Conservation (phyloP, 2,797 vertebrate genomes). For the Knipowitschia caucasica region DNA sequence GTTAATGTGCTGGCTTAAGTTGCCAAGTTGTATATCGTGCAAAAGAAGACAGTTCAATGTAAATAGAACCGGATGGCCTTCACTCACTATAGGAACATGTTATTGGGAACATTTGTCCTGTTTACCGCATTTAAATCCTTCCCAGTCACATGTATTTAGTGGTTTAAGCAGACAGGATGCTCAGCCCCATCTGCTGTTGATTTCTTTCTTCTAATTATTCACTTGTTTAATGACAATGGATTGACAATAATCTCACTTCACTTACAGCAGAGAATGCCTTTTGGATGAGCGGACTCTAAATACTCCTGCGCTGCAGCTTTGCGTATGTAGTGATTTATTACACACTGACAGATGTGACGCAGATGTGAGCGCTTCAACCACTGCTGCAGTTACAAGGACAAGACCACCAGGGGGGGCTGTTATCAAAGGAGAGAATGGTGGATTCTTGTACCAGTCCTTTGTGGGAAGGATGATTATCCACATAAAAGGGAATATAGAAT, state of each 20-base stretch:
- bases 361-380: slow-evolving; percentile 9
- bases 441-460: background rate
- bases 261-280: background rate
- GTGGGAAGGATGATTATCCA: too few species aligned
- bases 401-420: slow-evolving; percentile 41
- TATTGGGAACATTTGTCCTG: background rate
- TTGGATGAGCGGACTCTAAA: slow-evolving; percentile 2
- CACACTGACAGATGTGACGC: slow-evolving; percentile 23
- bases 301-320: background rate
- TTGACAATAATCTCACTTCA: background rate
- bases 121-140: slow-evolving; percentile 1
- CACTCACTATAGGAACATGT: background rate
- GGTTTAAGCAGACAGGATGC: background rate
- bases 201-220: slow-evolving; percentile 1
- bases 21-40: background rate
- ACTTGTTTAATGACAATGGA: background rate
- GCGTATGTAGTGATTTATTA: slow-evolving; percentile 1
- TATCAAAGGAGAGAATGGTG: slow-evolving; percentile 31
- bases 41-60: background rate
- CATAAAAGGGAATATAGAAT: too few species aligned
- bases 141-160: background rate
- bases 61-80: background rate
- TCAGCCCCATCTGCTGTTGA: background rate
- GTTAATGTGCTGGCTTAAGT: background rate
- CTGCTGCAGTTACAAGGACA: background rate